These are phyloP conservation scores for Gallinago media DNA, from an alignment of 2,113 vertebrate genomes.

Conservation along the genomic window DNA sequence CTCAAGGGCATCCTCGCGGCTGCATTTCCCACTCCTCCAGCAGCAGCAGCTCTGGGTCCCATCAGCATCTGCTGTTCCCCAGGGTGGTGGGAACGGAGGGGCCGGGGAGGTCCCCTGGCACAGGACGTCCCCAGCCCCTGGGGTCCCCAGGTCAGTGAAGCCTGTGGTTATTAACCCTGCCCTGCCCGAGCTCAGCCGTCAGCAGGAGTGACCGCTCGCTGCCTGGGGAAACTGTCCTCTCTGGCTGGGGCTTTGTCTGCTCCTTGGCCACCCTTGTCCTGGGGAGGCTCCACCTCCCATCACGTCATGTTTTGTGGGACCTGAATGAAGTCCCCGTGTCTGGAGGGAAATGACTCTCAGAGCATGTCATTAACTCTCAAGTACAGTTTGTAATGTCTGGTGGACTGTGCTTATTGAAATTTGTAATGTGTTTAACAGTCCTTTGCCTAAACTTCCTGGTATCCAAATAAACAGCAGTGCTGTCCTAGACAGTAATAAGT, in stretches of 20 bases:
- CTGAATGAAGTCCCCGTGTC: accelerated
- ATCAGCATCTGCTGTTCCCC: neutral
- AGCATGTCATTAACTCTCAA: accelerated
- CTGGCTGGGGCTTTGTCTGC: neutral
- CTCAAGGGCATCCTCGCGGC: neutral
- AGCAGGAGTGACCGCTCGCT: neutral
- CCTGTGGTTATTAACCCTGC: neutral
- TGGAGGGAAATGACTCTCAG: neutral
- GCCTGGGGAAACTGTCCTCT: neutral
- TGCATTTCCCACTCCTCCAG: accelerated
- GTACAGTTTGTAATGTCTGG: neutral
- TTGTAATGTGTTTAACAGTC: neutral
- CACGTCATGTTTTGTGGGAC: neutral
- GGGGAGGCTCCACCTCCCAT: neutral
- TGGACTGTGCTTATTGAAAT: neutral
- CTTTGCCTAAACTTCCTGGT: conserved; percentile 41
- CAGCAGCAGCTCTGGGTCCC: neutral
- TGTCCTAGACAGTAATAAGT: conserved; percentile 14
- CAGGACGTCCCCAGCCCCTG: neutral
- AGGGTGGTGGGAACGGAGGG: neutral
- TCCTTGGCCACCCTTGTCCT: neutral
- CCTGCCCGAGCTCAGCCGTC: neutral
- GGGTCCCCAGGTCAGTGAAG: neutral
- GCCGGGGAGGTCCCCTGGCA: neutral
- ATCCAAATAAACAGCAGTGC: conserved; percentile 45